Base-by-base conservation (phyloP, 2,888 invertebrate genomes). In the Brachyopa scutellaris region DNA sequence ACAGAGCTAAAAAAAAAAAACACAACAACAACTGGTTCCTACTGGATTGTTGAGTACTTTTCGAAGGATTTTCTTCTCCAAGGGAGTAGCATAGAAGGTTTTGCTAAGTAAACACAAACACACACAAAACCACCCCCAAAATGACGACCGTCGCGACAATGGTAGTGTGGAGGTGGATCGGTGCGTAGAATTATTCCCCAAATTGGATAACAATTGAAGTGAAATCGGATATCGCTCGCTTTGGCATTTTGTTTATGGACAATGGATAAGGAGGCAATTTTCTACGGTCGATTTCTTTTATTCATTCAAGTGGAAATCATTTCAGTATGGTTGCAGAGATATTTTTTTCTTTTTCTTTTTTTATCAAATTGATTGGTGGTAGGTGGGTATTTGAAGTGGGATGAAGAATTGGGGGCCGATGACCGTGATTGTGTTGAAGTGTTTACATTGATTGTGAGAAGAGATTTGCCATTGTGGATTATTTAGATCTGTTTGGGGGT, bases 141-240 rank as follows among this genome's bases (percentile, higher is more conserved):
- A 13, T n/a, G n/a, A n/a, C n/a, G n/a, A n/a, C n/a, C n/a, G n/a
- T n/a, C n/a, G n/a, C n/a, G n/a, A n/a, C n/a, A n/a, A 15, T 51
- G 21, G 38, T 15, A 0, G 33, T 15, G 31, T 17, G 42, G 29
- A 15, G 36, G 19, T 45, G 36, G 67, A 61, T 38, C 33, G 77
- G 82, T 82, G 82, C 70, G 82, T 77, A 70, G 82, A 82, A 77
- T 72, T 61, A 82, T 82, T 77, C 61, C 61, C 64, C 72, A 89
- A 89, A 89, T 89, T 89, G 89, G 88, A 89, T 89, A 88, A 88
- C 88, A 89, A 89, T 89, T 89, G 89, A 88, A 88, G 85, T 87
- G 88, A 89, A 89, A 89, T 89, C 89, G 88, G 89, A 88, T 89
- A 88, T 89, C 85, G 88, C 87, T 88, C 87, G 88, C 88, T 88